Base-by-base conservation (phyloP, 2,797 vertebrate genomes). In the Taeniopygia guttata region DNA sequence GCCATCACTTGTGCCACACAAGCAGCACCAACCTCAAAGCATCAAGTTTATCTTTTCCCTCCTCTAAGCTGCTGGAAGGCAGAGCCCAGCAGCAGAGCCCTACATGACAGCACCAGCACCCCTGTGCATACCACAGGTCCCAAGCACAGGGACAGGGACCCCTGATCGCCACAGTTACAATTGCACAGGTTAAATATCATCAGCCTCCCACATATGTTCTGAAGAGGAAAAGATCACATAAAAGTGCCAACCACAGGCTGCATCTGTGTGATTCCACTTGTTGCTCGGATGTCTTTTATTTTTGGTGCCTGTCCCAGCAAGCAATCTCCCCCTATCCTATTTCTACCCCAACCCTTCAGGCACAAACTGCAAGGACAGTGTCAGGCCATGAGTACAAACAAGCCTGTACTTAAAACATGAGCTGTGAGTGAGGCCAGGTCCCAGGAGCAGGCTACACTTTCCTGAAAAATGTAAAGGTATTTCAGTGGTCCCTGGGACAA, bases 231-330 rank as follows among this genome's bases (percentile, higher is more conserved):
- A 91, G 73, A 62, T 52, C 80, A 49, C 63, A 69, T 34, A 52
- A 69, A 91, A 77, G 30, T 8, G 2, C n/a, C 60, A 55, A 74
- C 13, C 38, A 7, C n/a, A 66, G 62, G 0, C 27, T 54, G 38
- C 21, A 38, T 52, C 48, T 36, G 1, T 63, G 77, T 69, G 59
- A 66, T 80, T 95, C 60, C 72, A 67, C 62, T 92, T 92, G 87
- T 75, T 91, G 48, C 73, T 87, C 7, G 5, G 62, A 89, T 52
- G 79, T 34, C 62, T 95, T 92, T 93, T 95, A 93, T 96, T 95
- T 95, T 92, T 95, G 94, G 90, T 93, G 72, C 52, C 46, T 95
- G 76, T 87, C 40, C 82, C 36, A 62, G 69, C 73, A 96, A 93
- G 89, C 69, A 94, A 85, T 91, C 73, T 92, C 43, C 51, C 77